These are phyloP conservation scores for Brienomyrus longianalis DNA, from an alignment of 2,113 vertebrate genomes.

Conservation along the genomic window DNA sequence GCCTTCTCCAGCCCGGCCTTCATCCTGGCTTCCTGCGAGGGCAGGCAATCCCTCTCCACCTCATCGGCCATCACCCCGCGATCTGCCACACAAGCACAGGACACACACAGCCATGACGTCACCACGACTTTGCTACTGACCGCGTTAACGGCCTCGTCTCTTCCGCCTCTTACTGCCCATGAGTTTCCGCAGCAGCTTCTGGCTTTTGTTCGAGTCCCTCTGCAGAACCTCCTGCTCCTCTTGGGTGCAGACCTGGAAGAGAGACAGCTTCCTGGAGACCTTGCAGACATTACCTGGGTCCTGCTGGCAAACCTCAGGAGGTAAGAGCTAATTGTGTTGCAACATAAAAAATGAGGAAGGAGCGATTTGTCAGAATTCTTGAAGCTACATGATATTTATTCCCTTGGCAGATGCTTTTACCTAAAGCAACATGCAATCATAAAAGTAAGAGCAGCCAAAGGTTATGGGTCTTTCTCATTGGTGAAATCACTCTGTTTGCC, in stretches of 20 bases:
- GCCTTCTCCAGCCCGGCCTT: conserved; percentile 83
- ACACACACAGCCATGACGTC: background rate
- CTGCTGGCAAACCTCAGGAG: background rate
- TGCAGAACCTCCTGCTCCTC: conserved; percentile 90
- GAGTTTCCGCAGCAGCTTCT: conserved; percentile 90
- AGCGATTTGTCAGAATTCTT: background rate
- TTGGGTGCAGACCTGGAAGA: conserved; percentile 80
- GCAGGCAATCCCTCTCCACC: conserved; percentile 66
- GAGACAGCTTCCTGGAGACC: background rate
- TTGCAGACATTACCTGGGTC: background rate
- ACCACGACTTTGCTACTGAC: background rate
- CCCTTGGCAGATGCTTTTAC: background rate
- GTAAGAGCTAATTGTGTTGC: background rate
- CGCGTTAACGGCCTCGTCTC: background rate
- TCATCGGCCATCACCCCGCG: conserved; percentile 49
- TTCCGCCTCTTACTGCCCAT: conserved; percentile 69
- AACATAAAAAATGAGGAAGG: background rate
- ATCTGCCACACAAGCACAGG: conserved; percentile 41
- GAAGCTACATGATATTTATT: background rate
- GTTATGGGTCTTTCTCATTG: background rate
- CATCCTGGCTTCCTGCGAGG: conserved; percentile 69
- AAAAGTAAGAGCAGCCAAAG: background rate
- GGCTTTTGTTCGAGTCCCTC: conserved; percentile 94
- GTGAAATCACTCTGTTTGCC: background rate
- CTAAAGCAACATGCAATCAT: background rate